Conservation (phyloP, 2,888 invertebrate genomes). For the Eupithecia subfuscata region DNA sequence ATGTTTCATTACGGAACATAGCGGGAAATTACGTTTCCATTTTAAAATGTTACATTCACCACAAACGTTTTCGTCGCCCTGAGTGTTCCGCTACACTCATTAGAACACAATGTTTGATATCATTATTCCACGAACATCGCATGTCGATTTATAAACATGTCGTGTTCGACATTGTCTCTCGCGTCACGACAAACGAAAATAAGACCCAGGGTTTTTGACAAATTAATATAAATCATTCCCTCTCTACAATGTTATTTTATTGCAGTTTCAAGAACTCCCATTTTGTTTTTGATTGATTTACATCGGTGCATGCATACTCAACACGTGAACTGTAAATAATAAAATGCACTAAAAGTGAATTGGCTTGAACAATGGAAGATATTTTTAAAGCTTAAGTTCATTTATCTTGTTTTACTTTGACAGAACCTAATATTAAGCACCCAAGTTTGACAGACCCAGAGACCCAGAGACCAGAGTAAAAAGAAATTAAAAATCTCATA, state of each 20-base stretch:
- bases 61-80: not conserved
- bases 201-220: conserved; percentile 54
- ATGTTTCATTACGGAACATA: not conserved
- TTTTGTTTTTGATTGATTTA: conserved; percentile 52
- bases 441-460: not conserved
- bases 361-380: conserved; percentile 38
- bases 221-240: conserved; percentile 54
- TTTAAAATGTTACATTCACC: not conserved
- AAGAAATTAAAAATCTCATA: too few species aligned
- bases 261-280: conserved; percentile 56
- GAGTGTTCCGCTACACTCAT: not conserved
- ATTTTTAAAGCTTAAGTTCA: conserved; percentile 18
- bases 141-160: conserved; percentile 15
- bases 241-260: conserved; percentile 67
- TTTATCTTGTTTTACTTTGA: not conserved
- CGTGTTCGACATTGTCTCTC: conserved; percentile 11
- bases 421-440: not conserved
- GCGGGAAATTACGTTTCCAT: not conserved
- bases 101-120: conserved; percentile 20
- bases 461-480: too few species aligned
- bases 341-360: conserved; percentile 30
- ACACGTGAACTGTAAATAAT: conserved; percentile 40
- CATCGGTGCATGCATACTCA: conserved; percentile 35
- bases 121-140: conserved; percentile 35
- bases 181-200: conserved; percentile 11